A percentile compares a stretch with the other conserved stretches of the same genome.
Conservation (phyloP, 2,113 vertebrate genomes). For the Ceyx cyanopectus region DNA sequence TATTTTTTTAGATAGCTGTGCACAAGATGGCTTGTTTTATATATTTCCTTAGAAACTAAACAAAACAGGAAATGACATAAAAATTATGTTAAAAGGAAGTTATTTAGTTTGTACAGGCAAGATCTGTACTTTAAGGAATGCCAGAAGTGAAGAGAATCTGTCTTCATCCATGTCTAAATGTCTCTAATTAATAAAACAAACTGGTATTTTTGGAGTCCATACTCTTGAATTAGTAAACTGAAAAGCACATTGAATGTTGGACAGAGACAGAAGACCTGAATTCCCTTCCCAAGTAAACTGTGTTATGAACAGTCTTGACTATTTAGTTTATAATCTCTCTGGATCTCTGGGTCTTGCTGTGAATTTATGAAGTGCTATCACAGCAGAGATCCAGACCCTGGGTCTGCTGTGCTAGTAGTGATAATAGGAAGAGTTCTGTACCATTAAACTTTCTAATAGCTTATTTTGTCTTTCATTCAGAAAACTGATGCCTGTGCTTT, state of each 20-base stretch:
- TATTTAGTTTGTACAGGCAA: constrained; percentile 26
- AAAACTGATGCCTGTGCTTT: constrained; percentile 57
- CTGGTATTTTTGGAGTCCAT: background rate
- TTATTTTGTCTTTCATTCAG: constrained; percentile 69
- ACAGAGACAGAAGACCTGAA: background rate
- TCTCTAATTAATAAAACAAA: background rate
- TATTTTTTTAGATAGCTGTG: background rate
- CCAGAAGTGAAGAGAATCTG: constrained; percentile 19
- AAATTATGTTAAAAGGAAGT: constrained; percentile 47
- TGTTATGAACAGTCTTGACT: background rate
- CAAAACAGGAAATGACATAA: constrained; percentile 47
- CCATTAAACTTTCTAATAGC: background rate
- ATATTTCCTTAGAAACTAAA: constrained; percentile 45
- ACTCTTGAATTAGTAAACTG: background rate
- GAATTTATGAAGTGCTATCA: background rate
- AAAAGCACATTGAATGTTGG: background rate
- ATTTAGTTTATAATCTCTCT: background rate
- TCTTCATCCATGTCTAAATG: background rate
- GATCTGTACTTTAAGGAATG: constrained; percentile 21
- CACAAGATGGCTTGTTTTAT: background rate
- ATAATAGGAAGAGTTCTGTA: background rate
- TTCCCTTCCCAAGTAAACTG: background rate
- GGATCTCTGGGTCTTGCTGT: background rate
- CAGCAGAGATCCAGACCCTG: background rate
- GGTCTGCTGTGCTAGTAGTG: background rate